Evolutionary conservation across 2,113 vertebrate genomes (phyloP).

Genomic region (Apaloderma vittatum): DNA sequence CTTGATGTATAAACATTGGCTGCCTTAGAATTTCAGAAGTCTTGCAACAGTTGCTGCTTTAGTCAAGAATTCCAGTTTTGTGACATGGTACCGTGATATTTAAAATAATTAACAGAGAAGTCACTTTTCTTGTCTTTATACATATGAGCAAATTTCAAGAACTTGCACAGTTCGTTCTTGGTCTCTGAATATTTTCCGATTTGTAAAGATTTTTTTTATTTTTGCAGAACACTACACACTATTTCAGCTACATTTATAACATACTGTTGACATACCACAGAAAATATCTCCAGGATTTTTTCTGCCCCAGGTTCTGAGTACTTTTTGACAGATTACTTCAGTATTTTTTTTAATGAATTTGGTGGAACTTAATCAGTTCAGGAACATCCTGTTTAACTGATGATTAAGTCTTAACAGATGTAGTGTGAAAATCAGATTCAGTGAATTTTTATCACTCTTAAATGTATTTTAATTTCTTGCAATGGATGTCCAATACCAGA

Average conservation of each 20-base stretch:
- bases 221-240: not conserved
- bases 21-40: slow-evolving; percentile 42
- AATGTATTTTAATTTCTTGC: slow-evolving; percentile 52
- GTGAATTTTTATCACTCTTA: slow-evolving; percentile 28
- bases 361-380: slow-evolving; percentile 26
- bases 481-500: not conserved
- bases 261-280: not conserved
- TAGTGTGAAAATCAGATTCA: slow-evolving; percentile 30
- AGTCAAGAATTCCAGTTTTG: slow-evolving; percentile 39
- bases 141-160: not conserved
- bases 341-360: slow-evolving; percentile 15
- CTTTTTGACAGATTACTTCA: slow-evolving; percentile 31
- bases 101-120: slow-evolving; percentile 12
- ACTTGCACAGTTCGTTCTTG: not conserved
- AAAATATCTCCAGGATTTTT: slow-evolving; percentile 43
- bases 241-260: slow-evolving; percentile 26
- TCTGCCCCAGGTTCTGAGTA: not conserved
- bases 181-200: slow-evolving; percentile 52
- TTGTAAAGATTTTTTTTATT: slow-evolving; percentile 10
- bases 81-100: not conserved
- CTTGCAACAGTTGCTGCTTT: slow-evolving; percentile 33
- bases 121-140: not conserved
- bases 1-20: slow-evolving; percentile 56
- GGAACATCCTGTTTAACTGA: slow-evolving; percentile 33
- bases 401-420: slow-evolving; percentile 49